These are phyloP conservation scores for Pogonognathellus flavescens DNA, from an alignment of 1,140 invertebrate genomes.

Conservation along the genomic window DNA sequence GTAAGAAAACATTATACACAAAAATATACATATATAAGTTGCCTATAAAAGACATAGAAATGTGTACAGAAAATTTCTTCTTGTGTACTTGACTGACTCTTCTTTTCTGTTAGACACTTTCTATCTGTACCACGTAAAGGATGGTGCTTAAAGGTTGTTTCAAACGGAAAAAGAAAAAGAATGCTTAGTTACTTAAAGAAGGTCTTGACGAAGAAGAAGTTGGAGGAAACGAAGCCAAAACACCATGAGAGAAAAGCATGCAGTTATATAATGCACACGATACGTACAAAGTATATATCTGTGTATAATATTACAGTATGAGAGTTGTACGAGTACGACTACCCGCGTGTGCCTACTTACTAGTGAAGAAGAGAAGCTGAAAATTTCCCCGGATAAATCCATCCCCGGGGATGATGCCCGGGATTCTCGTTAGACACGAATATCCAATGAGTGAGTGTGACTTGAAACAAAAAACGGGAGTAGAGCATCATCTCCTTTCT, in stretches of 20 bases:
- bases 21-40: too few species aligned
- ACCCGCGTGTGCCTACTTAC: neutral
- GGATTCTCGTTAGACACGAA: constrained; percentile 65
- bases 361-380: constrained; percentile 57
- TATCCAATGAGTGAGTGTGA: constrained; percentile 65
- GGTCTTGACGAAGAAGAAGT: neutral
- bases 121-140: too few species aligned
- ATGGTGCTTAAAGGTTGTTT: too few species aligned
- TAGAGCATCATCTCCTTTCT: constrained; percentile 49
- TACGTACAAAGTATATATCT: neutral
- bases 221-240: constrained; percentile 13
- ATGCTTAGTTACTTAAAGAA: constrained; percentile 5
- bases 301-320: neutral
- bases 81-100: too few species aligned
- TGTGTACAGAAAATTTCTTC: too few species aligned
- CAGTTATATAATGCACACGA: neutral
- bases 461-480: constrained; percentile 63
- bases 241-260: neutral
- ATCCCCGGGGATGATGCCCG: constrained; percentile 59
- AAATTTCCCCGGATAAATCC: constrained; percentile 62
- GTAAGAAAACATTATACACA: too few species aligned
- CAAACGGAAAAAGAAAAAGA: neutral
- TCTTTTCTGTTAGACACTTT: too few species aligned
- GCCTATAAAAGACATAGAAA: too few species aligned
- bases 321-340: neutral